phyloP scores from a whole-genome alignment of 2,797 vertebrate species.

The Podarcis lilfordi region DNA sequence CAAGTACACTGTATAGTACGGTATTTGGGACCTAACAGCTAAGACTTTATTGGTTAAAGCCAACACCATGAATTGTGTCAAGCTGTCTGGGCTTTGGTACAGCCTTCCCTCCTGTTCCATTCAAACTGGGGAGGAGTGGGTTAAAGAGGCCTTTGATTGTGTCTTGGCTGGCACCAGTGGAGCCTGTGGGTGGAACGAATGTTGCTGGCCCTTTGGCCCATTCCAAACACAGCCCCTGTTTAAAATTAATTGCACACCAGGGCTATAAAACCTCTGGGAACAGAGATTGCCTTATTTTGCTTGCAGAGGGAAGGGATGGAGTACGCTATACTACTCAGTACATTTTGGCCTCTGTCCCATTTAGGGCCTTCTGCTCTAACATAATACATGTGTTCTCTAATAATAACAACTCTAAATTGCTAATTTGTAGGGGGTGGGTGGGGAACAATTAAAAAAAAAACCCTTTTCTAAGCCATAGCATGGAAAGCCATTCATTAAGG shows the following conservation, averaged over 20 bases:
- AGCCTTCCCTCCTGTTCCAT: not conserved
- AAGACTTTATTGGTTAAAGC: too few relatives aligned
- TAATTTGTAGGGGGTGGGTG: conserved; percentile 13
- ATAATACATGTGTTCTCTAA: conserved; percentile 13
- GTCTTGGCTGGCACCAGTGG: not conserved
- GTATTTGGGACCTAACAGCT: too few relatives aligned
- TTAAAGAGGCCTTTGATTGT: not conserved
- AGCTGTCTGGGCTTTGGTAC: not conserved
- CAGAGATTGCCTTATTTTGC: conserved; percentile 4
- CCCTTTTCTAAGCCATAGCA: not conserved
- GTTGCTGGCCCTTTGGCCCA: not conserved
- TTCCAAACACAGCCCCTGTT: conserved; percentile 23
- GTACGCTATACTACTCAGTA: not conserved
- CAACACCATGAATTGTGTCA: too few relatives aligned
- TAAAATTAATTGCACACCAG: conserved; percentile 29
- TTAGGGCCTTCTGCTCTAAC: not conserved
- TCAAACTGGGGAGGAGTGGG: not conserved
- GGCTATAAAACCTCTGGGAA: conserved; percentile 16
- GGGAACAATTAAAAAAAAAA: not conserved
- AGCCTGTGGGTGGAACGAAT: not conserved
- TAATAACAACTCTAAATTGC: not conserved
- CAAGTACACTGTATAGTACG: too few relatives aligned
- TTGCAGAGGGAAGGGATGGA: not conserved
- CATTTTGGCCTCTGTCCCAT: conserved; percentile 5
- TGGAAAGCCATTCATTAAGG: conserved; percentile 22